phyloP scores from a whole-genome alignment of 64 coral and sea anemone genomes.

The Platygyra sinensis region DNA sequence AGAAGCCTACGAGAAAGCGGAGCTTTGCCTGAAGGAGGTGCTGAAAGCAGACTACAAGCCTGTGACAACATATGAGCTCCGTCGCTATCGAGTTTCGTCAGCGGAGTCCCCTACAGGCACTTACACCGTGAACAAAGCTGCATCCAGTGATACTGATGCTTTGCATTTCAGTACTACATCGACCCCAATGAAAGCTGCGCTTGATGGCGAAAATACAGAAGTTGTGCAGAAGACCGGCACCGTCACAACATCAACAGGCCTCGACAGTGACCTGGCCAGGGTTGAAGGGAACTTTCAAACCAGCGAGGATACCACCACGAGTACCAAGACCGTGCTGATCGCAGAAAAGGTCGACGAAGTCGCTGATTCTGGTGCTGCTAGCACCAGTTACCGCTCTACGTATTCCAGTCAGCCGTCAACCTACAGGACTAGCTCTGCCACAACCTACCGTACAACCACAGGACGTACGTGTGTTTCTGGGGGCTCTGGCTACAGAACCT shows the following conservation, averaged over 20 bases:
- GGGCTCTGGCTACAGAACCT: background rate
- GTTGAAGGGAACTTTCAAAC: background rate
- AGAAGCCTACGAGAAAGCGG: slow-evolving; percentile 65
- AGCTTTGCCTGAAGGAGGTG: slow-evolving; percentile 58
- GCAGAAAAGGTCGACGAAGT: background rate
- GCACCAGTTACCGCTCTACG: background rate
- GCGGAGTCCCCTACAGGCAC: background rate
- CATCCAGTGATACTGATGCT: background rate
- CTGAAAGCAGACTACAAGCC: slow-evolving; percentile 50
- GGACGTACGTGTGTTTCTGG: background rate
- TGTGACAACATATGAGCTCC: slow-evolving; percentile 44
- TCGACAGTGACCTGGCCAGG: background rate
- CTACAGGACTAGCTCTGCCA: background rate
- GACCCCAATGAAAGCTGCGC: background rate
- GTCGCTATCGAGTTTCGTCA: background rate
- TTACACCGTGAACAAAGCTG: background rate
- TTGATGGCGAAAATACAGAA: background rate
- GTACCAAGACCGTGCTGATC: background rate
- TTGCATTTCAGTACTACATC: background rate
- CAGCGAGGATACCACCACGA: background rate
- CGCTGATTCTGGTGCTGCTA: background rate
- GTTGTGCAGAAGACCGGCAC: background rate
- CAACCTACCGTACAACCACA: background rate
- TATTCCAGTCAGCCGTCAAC: background rate
- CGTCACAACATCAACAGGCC: background rate